phyloP scores from a whole-genome alignment of 2,888 invertebrate genomes.

The Colostygia pectinataria region DNA sequence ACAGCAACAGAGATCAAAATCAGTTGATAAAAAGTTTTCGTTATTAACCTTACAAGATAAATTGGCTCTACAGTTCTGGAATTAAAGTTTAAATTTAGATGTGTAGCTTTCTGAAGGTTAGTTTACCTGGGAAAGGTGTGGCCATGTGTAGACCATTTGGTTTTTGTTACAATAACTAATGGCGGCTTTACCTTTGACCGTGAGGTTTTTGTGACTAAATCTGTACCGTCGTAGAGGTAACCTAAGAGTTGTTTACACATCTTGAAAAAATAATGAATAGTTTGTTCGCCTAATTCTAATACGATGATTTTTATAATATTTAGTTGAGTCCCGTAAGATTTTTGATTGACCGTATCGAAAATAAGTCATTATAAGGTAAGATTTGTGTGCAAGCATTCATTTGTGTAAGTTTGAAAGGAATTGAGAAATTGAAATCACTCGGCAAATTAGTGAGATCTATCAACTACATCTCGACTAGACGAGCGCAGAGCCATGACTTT shows the following conservation, averaged over 20 bases:
- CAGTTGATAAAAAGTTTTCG: neutral
- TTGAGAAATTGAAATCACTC: no score
- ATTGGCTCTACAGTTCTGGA: neutral
- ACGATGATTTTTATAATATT: no score
- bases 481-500: no score
- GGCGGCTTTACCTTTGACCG: slow-evolving; percentile 40
- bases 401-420: no score
- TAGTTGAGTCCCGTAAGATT: no score
- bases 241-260: slow-evolving; percentile 6
- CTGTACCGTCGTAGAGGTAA: slow-evolving; percentile 18
- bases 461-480: no score
- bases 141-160: slow-evolving; percentile 48
- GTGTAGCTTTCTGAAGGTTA: slow-evolving; percentile 24
- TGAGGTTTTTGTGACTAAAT: slow-evolving; percentile 36
- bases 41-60: neutral
- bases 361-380: no score
- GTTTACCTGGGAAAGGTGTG: slow-evolving; percentile 55
- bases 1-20: neutral
- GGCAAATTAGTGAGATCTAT: no score
- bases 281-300: no score
- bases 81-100: slow-evolving; percentile 11
- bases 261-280: no score
- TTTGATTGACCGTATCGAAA: no score
- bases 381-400: no score
- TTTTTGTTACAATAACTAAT: slow-evolving; percentile 41